Conservation (phyloP, 1,140 invertebrate genomes). For the Drosophila erecta region DNA sequence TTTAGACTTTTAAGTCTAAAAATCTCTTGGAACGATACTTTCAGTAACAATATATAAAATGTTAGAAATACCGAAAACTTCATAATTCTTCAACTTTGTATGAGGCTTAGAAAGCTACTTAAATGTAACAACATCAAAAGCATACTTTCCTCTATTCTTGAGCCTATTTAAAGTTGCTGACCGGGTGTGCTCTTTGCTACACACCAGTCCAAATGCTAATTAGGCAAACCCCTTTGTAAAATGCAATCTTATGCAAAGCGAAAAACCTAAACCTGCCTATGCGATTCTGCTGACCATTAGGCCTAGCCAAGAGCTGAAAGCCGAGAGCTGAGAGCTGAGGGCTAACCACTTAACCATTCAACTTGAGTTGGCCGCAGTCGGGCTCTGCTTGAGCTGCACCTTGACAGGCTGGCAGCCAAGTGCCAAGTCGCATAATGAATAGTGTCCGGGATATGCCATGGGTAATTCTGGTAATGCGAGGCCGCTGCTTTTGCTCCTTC, state of each 20-base stretch:
- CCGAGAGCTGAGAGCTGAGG: neutral
- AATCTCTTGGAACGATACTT: too few species aligned
- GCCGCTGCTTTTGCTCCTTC: conserved; percentile 6
- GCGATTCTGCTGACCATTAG: conserved; percentile 18
- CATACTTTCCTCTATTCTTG: neutral
- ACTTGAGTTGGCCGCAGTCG: conserved; percentile 41
- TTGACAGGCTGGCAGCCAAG: conserved; percentile 61
- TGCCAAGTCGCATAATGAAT: conserved; percentile 76
- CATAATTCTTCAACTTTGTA: too few species aligned
- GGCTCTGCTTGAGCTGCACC: conserved; percentile 49
- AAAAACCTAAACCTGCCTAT: conserved; percentile 5
- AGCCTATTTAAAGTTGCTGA: neutral
- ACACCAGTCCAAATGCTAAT: conserved; percentile 28
- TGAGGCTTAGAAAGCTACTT: too few species aligned
- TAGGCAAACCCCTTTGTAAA: conserved; percentile 37
- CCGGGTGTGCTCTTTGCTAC: too few species aligned
- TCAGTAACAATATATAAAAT: neutral
- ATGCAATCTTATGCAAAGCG: conserved; percentile 30
- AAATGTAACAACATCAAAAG: neutral
- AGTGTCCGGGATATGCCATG: conserved; percentile 52
- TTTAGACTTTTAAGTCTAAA: too few species aligned
- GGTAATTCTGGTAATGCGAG: conserved; percentile 49
- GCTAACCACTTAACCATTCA: conserved; percentile 47
- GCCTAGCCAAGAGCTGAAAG: conserved; percentile 6
- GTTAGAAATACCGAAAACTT: neutral